phyloP scores from a whole-genome alignment of 2,797 vertebrate genomes.

The Rhinella marina region DNA sequence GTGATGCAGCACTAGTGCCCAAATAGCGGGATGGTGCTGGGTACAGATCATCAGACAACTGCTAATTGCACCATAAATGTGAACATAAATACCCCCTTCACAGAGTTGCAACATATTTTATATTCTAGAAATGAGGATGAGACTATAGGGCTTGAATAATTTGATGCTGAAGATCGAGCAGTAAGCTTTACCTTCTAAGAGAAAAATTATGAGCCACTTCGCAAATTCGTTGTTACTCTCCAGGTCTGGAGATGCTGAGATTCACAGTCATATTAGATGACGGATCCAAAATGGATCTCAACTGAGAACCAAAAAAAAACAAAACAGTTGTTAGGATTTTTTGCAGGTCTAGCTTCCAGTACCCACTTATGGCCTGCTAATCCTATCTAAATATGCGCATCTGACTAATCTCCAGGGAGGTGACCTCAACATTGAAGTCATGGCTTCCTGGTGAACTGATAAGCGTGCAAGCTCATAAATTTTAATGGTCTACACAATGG shows the following conservation, averaged over 20 bases:
- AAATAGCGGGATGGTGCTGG: too few species aligned
- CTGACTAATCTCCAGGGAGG: not conserved
- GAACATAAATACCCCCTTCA: not conserved
- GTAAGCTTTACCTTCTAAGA: not conserved
- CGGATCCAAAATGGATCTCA: not conserved
- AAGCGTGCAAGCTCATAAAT: not conserved
- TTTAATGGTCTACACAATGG: constrained; percentile 23
- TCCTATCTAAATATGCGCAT: not conserved
- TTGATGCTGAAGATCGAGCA: not conserved
- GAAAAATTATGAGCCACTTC: too few species aligned
- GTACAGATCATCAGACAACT: too few species aligned
- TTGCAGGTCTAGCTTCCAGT: not conserved
- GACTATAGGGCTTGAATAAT: not conserved
- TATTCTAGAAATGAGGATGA: not conserved
- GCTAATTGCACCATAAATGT: not conserved
- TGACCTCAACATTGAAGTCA: constrained; percentile 13
- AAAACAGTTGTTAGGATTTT: not conserved
- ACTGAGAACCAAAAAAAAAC: not conserved
- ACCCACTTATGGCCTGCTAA: not conserved
- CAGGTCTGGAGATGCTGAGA: not conserved
- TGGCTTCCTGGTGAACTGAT: not conserved
- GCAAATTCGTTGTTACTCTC: not conserved
- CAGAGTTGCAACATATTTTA: not conserved
- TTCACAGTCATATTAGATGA: not conserved
- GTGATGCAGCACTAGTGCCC: too few species aligned